A percentile compares a stretch with the other conserved stretches of the same genome.
These are phyloP conservation scores for Selenia dentaria DNA, from an alignment of 2,888 invertebrate species.

Conservation along the genomic window DNA sequence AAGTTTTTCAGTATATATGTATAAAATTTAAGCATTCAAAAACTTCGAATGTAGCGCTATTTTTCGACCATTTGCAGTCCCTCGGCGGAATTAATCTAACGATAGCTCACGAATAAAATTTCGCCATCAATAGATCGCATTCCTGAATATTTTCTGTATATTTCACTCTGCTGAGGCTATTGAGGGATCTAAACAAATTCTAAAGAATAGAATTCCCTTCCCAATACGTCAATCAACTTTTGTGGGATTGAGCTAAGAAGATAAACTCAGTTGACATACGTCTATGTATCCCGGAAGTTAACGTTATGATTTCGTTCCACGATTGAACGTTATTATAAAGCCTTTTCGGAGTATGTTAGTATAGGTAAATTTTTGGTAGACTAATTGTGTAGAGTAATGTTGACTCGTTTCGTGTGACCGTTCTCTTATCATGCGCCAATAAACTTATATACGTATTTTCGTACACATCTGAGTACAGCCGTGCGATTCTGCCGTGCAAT, in stretches of 20 bases:
- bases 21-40: too few relatives aligned
- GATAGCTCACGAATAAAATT: conserved; percentile 23
- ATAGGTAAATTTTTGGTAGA: too few relatives aligned
- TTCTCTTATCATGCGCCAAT: too few relatives aligned
- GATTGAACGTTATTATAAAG: too few relatives aligned
- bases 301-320: background rate
- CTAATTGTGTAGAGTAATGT: too few relatives aligned
- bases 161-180: conserved; percentile 54
- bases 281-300: background rate
- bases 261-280: conserved; percentile 45
- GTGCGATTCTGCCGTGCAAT: too few relatives aligned
- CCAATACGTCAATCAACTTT: conserved; percentile 72
- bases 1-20: too few relatives aligned
- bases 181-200: conserved; percentile 70
- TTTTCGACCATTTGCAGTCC: background rate
- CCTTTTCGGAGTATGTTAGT: too few relatives aligned
- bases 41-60: too few relatives aligned
- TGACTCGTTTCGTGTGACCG: too few relatives aligned
- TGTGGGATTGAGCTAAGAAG: conserved; percentile 63
- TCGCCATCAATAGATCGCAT: conserved; percentile 51
- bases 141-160: conserved; percentile 37
- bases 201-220: conserved; percentile 61
- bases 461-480: too few relatives aligned
- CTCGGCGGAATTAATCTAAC: conserved; percentile 17
- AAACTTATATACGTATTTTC: too few relatives aligned